Percentiles rank a stretch among this genome's conserved stretches.
Conservation (phyloP, 64 coral and sea anemone species). For the Acropora yongei region DNA sequence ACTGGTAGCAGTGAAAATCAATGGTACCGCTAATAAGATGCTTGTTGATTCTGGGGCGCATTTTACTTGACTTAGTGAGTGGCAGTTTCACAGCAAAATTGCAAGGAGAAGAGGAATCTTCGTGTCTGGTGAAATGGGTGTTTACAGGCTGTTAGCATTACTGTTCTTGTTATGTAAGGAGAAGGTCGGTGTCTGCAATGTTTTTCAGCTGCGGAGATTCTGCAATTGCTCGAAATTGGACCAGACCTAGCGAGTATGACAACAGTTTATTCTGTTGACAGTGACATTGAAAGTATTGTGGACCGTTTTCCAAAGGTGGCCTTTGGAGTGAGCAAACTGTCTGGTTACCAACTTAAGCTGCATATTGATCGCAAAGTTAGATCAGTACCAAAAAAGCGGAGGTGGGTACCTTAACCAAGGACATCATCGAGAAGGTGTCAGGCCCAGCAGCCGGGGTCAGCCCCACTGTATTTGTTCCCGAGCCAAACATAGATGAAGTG, state of each 20-base stretch:
- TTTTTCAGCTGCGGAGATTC: conserved; percentile 5
- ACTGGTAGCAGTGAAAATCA: too few species aligned
- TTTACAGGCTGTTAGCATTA: conserved; percentile 17
- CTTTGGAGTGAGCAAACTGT: too few species aligned
- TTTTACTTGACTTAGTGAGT: not conserved
- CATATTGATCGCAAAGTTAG: not conserved
- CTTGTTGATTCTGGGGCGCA: too few species aligned
- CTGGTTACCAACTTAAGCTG: too few species aligned
- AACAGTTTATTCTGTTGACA: not conserved
- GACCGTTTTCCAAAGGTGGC: not conserved
- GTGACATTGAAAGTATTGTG: conserved; percentile 4
- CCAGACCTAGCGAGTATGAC: not conserved
- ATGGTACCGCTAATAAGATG: too few species aligned
- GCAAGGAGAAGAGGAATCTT: not conserved
- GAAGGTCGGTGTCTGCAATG: conserved; percentile 24
- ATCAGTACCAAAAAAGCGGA: conserved; percentile 40
- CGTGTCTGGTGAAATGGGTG: not conserved
- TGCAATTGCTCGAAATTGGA: conserved; percentile 40
- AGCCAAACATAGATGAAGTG: too few species aligned
- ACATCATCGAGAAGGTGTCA: conserved; percentile 30
- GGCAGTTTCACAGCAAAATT: not conserved
- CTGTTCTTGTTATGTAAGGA: conserved; percentile 21
- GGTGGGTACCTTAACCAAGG: not conserved
- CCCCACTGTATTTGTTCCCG: too few species aligned
- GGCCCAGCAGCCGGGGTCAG: not conserved